A percentile compares a stretch with the other conserved stretches of the same genome.
These are phyloP conservation scores for Scaptomyza reducta DNA, from an alignment of 2,888 invertebrate genomes.

Conservation along the genomic window DNA sequence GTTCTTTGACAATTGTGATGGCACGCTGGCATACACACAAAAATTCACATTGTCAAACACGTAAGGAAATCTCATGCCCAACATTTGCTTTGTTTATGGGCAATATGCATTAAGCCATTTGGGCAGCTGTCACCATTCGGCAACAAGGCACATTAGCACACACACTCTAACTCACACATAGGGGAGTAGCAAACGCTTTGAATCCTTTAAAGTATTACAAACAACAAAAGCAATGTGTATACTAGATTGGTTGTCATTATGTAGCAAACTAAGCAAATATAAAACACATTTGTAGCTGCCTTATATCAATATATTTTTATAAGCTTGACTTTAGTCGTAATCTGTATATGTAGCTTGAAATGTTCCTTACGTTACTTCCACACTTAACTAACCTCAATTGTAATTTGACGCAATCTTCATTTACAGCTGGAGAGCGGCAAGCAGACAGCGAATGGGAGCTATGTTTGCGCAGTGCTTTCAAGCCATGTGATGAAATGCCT, in stretches of 20 bases:
- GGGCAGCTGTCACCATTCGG: slow-evolving; percentile 55
- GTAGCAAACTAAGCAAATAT: slow-evolving; percentile 35
- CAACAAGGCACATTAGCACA: slow-evolving; percentile 39
- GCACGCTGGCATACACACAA: too few relatives aligned
- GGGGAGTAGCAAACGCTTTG: slow-evolving; percentile 41
- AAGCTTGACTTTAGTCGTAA: slow-evolving; percentile 3
- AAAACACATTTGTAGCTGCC: slow-evolving; percentile 26
- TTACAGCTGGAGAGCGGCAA: slow-evolving; percentile 36
- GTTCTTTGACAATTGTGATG: too few relatives aligned
- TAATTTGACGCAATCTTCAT: slow-evolving; percentile 25
- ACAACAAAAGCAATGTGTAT: slow-evolving; percentile 53
- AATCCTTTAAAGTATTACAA: slow-evolving; percentile 19
- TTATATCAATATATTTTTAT: slow-evolving; percentile 6
- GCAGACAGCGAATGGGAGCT: slow-evolving; percentile 17
- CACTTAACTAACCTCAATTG: slow-evolving; percentile 6
- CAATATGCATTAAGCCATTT: slow-evolving; percentile 52
- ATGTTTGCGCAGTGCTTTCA: slow-evolving; percentile 15
- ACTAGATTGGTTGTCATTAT: slow-evolving; percentile 41
- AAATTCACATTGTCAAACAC: background rate
- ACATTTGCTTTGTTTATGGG: slow-evolving; percentile 59
- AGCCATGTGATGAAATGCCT: slow-evolving; percentile 26
- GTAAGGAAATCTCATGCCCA: slow-evolving; percentile 27
- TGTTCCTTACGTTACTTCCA: background rate
- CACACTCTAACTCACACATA: background rate
- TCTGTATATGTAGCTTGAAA: background rate